phyloP scores from a whole-genome alignment of 2,113 vertebrate genomes.

The Eubucco bourcierii region DNA sequence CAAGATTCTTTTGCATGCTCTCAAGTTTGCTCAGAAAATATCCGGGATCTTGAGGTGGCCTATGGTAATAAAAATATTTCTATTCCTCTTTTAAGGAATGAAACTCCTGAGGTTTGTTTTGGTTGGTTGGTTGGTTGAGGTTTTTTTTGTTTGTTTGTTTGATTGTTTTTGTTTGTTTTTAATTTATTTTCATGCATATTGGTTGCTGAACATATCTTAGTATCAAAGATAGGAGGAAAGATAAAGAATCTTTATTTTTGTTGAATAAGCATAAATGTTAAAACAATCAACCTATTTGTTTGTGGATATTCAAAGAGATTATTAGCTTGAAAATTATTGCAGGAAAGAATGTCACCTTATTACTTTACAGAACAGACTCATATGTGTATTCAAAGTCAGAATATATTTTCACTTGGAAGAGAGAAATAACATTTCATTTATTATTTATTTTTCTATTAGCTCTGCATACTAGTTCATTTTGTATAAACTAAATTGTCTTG shows the following conservation, averaged over 20 bases:
- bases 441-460: conserved; percentile 46
- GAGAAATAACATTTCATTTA: conserved; percentile 32
- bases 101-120: not conserved
- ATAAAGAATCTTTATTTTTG: not conserved
- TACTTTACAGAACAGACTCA: not conserved
- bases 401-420: not conserved
- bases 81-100: not conserved
- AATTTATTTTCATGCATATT: not conserved
- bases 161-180: not conserved
- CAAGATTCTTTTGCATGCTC: not conserved
- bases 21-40: not conserved
- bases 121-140: no score
- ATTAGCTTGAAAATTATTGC: conserved; percentile 11
- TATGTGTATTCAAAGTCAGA: not conserved
- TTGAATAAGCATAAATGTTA: not conserved
- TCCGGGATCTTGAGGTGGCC: not conserved
- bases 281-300: not conserved
- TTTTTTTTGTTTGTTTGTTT: no score
- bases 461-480: not conserved
- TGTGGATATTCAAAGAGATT: not conserved
- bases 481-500: not conserved
- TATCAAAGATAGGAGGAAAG: not conserved
- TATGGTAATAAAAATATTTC: not conserved
- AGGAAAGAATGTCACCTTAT: not conserved
- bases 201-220: not conserved